These are phyloP conservation scores for Pomacea maculata DNA, from an alignment of 1,140 invertebrate genomes.

Conservation along the genomic window DNA sequence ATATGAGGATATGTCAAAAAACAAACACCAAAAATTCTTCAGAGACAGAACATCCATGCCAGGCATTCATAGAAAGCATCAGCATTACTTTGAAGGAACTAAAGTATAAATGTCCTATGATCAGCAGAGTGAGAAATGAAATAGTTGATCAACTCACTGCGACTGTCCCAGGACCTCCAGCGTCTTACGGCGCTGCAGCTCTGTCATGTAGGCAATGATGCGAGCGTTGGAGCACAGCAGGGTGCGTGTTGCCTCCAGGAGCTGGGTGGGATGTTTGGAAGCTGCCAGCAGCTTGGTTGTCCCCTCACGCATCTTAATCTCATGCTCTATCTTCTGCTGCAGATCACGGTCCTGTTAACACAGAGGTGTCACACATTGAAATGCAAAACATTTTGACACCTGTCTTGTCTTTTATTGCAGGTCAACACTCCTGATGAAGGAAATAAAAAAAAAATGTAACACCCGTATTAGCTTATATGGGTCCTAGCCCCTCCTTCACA, in stretches of 20 bases:
- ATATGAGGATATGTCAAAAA: too few relatives aligned
- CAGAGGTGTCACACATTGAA: not conserved
- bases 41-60: too few relatives aligned
- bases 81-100: too few relatives aligned
- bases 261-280: constrained; percentile 73
- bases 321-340: constrained; percentile 78
- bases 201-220: constrained; percentile 76
- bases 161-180: constrained; percentile 61
- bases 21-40: too few relatives aligned
- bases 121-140: too few relatives aligned
- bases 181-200: constrained; percentile 73
- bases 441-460: too few relatives aligned
- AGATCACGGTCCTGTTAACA: constrained; percentile 69
- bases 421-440: not conserved
- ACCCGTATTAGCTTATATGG: too few relatives aligned
- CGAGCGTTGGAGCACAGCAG: constrained; percentile 76
- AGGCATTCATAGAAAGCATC: too few relatives aligned
- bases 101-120: too few relatives aligned
- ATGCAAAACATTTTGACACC: not conserved
- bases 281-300: constrained; percentile 76
- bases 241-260: constrained; percentile 76
- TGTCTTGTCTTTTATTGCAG: too few relatives aligned
- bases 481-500: too few relatives aligned
- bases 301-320: constrained; percentile 79
- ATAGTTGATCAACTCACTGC: constrained; percentile 5